Conservation (phyloP, 2,113 vertebrate species). For the Rhabdomys dilectus region DNA sequence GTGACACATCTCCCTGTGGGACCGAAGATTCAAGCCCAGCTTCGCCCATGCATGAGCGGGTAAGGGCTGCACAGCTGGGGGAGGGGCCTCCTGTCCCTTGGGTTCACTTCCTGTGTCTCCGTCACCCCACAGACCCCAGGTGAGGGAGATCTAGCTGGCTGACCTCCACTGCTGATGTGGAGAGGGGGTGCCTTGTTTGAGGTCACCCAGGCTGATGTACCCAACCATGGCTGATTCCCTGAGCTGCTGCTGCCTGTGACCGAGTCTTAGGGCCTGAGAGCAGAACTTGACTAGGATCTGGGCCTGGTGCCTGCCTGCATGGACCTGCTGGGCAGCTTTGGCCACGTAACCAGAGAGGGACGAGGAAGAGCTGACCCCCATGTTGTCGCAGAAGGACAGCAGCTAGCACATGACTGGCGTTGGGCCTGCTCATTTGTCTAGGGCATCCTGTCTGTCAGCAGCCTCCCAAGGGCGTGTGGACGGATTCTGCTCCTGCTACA, state of each 20-base stretch:
- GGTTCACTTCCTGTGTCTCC: background rate
- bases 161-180: background rate
- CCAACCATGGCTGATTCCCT: background rate
- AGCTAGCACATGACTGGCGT: accelerated
- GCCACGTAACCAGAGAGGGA: accelerated
- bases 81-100: background rate
- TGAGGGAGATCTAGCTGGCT: background rate
- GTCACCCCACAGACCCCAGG: background rate
- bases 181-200: background rate
- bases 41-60: constrained; percentile 94
- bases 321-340: accelerated
- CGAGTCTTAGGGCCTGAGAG: background rate
- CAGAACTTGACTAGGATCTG: background rate
- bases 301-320: background rate
- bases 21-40: constrained; percentile 94
- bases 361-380: accelerated
- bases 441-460: background rate
- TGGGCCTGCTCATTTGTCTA: accelerated
- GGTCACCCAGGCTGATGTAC: background rate
- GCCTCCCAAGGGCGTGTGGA: accelerated
- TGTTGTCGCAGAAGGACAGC: background rate
- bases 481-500: accelerated
- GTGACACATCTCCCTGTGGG: constrained; percentile 95
- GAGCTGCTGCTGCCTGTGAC: background rate
- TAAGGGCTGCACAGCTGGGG: constrained; percentile 81